Conservation (phyloP, 1,140 invertebrate genomes). For the Halyomorpha halys region DNA sequence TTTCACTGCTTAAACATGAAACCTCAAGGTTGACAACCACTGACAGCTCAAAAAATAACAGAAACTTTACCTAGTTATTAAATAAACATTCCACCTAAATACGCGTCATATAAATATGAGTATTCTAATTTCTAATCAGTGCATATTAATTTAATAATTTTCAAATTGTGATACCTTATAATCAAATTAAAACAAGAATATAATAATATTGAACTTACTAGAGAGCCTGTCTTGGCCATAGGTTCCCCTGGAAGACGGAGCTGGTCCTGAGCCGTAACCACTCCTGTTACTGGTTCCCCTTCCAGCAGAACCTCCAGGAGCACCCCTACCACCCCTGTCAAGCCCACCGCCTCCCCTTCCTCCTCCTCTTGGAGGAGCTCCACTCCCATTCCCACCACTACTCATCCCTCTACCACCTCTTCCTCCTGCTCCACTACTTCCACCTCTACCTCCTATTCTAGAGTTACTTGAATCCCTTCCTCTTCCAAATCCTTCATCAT, state of each 20-base stretch:
- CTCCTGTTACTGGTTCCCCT: neutral
- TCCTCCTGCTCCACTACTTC: neutral
- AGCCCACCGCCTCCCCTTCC: neutral
- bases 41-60: no score
- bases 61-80: no score
- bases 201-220: neutral
- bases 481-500: neutral
- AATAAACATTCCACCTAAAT: no score
- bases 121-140: no score
- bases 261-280: neutral
- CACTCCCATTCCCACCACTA: neutral
- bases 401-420: neutral
- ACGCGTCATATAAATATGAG: no score
- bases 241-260: neutral
- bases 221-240: neutral
- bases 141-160: neutral
- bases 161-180: no score
- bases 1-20: no score
- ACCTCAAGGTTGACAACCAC: no score
- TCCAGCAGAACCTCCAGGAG: neutral
- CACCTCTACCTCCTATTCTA: neutral
- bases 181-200: neutral
- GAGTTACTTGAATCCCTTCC: no score
- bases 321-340: neutral
- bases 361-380: constrained; percentile 6